phyloP scores from a whole-genome alignment of 1,140 invertebrate genomes.

The Drosophila funebris region DNA sequence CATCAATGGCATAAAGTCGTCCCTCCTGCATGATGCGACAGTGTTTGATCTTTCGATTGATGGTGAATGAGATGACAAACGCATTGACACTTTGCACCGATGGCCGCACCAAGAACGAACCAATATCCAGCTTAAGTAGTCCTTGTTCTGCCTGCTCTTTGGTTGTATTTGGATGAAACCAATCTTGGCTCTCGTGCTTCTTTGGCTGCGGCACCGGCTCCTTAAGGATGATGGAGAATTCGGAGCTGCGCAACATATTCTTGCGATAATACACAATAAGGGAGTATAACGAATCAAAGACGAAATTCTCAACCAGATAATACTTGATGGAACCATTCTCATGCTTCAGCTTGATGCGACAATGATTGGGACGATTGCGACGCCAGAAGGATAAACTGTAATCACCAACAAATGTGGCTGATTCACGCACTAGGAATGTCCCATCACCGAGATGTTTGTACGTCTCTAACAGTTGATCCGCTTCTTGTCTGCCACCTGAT shows the following conservation, averaged over 20 bases:
- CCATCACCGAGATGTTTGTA: constrained; percentile 96
- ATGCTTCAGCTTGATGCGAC: constrained; percentile 94
- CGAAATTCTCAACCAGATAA: constrained; percentile 94
- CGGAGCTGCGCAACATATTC: constrained; percentile 93
- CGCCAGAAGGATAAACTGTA: constrained; percentile 98
- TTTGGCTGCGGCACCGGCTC: constrained; percentile 97
- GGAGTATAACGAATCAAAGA: constrained; percentile 96
- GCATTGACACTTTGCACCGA: constrained; percentile 93
- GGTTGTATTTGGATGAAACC: constrained; percentile 94
- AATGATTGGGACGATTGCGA: constrained; percentile 95
- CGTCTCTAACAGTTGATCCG: constrained; percentile 88
- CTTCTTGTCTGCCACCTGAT: constrained; percentile 87
- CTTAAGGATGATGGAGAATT: constrained; percentile 93
- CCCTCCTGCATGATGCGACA: constrained; percentile 97
- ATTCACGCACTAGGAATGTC: constrained; percentile 96
- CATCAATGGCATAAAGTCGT: constrained; percentile 94
- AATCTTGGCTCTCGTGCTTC: constrained; percentile 96
- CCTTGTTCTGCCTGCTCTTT: constrained; percentile 94
- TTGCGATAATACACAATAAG: constrained; percentile 96
- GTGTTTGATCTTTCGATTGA: constrained; percentile 97
- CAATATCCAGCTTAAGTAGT: constrained; percentile 92
- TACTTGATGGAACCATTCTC: constrained; percentile 95
- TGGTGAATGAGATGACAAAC: constrained; percentile 98
- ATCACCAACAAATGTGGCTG: constrained; percentile 98
- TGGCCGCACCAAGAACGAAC: constrained; percentile 95